Evolutionary conservation across 2,888 invertebrate genomes (phyloP).

Genomic region (Epirrhoe tristata): DNA sequence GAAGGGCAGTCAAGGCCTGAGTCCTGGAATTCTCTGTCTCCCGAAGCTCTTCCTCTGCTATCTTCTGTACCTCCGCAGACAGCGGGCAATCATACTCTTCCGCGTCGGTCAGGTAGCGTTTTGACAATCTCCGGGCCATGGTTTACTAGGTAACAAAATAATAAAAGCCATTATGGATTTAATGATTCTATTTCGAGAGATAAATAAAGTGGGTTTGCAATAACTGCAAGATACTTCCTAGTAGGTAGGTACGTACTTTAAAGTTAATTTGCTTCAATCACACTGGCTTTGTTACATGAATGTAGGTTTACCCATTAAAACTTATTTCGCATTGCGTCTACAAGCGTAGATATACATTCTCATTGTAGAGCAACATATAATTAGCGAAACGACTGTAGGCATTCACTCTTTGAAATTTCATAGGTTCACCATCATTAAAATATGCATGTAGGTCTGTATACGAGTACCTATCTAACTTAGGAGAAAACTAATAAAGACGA

Average conservation of each 20-base stretch:
- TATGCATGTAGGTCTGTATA: no score
- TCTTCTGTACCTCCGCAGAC: slow-evolving; percentile 85
- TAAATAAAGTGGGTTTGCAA: background rate
- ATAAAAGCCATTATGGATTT: background rate
- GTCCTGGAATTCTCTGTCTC: slow-evolving; percentile 88
- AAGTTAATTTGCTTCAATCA: background rate
- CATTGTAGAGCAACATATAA: background rate
- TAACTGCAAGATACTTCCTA: no score
- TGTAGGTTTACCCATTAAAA: background rate
- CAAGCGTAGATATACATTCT: background rate
- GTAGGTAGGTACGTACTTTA: background rate
- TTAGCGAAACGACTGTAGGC: background rate
- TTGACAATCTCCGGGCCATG: slow-evolving; percentile 72
- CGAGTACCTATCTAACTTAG: no score
- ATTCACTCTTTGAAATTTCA: background rate
- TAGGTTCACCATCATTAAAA: no score
- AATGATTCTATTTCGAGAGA: background rate
- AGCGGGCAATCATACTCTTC: slow-evolving; percentile 88
- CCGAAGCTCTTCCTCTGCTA: slow-evolving; percentile 88
- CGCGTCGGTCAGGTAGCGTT: slow-evolving; percentile 84
- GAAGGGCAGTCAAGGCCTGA: slow-evolving; percentile 87
- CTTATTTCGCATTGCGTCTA: background rate
- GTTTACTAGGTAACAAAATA: background rate
- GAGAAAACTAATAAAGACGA: no score
- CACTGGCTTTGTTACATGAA: background rate